A percentile compares a stretch with the other conserved stretches of the same genome.
Evolutionary conservation across 2,888 invertebrate species (phyloP).

Genomic region (Drosophila diplacantha): DNA sequence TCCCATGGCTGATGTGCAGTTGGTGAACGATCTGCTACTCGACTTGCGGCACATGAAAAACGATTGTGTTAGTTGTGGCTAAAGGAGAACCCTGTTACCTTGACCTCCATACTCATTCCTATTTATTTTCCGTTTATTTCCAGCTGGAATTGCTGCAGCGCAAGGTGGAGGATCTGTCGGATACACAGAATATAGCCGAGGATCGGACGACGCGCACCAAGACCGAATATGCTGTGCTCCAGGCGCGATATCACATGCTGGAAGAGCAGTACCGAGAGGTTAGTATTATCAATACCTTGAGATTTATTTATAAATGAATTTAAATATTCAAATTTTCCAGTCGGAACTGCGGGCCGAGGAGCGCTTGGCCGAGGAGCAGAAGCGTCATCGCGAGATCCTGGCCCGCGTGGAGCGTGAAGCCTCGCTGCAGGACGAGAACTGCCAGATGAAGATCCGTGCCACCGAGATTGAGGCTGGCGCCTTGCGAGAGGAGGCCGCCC

Average conservation of each 20-base stretch:
- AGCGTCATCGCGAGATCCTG: constrained; percentile 89
- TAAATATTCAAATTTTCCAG: constrained; percentile 76
- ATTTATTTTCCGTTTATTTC: constrained; percentile 50
- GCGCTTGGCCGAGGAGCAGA: constrained; percentile 88
- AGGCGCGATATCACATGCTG: constrained; percentile 92
- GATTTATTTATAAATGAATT: not conserved
- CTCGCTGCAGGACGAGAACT: constrained; percentile 86
- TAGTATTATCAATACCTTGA: constrained; percentile 19
- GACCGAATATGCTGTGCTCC: constrained; percentile 94
- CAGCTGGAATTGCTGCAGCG: constrained; percentile 95
- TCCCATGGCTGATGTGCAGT: constrained; percentile 75
- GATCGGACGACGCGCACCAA: constrained; percentile 93
- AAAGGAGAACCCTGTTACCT: not conserved
- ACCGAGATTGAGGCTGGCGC: constrained; percentile 83
- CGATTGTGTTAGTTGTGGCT: constrained; percentile 77
- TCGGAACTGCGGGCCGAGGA: constrained; percentile 87
- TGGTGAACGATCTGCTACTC: constrained; percentile 75
- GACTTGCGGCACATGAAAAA: constrained; percentile 76
- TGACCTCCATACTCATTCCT: constrained; percentile 6
- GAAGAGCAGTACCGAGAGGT: constrained; percentile 88
- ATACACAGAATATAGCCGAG: constrained; percentile 91
- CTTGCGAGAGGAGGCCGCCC: constrained; percentile 82
- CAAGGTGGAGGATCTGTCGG: constrained; percentile 92
- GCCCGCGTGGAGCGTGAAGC: constrained; percentile 91
- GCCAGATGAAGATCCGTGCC: constrained; percentile 84